These are phyloP conservation scores for Tangara arthus DNA, from an alignment of 2,797 vertebrate species.

Conservation along the genomic window DNA sequence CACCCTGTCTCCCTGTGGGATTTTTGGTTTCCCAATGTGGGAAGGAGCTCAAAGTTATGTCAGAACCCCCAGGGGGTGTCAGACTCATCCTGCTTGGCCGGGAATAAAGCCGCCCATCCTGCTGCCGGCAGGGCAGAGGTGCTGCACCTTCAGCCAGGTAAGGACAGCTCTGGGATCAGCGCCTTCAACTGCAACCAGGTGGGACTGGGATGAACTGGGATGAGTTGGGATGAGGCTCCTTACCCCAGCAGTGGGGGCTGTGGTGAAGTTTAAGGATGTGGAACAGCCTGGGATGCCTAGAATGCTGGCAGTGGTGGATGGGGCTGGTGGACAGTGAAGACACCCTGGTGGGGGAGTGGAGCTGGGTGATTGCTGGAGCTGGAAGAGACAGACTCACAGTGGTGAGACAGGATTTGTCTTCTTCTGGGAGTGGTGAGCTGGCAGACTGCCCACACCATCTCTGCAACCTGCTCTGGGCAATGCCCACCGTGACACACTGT, in stretches of 20 bases:
- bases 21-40: slow-evolving; percentile 45
- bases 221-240: rapidly evolving
- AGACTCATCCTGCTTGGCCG: slow-evolving; percentile 50
- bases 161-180: not conserved
- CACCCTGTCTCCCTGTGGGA: not conserved
- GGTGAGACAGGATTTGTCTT: not conserved
- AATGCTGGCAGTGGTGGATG: rapidly evolving
- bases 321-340: rapidly evolving
- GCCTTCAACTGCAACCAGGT: rapidly evolving
- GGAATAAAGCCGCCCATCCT: slow-evolving; percentile 1
- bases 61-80: slow-evolving; percentile 42
- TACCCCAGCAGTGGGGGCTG: not conserved
- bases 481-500: not conserved
- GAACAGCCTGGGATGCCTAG: rapidly evolving
- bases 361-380: not conserved
- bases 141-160: not conserved
- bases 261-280: rapidly evolving
- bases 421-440: not conserved
- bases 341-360: rapidly evolving
- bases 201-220: not conserved
- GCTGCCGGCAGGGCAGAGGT: not conserved
- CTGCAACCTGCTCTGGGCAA: rapidly evolving
- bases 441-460: not conserved
- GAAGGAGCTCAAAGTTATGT: not conserved
- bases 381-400: rapidly evolving